Conservation (phyloP, 2,113 vertebrate species). For the Spilogale gracilis region DNA sequence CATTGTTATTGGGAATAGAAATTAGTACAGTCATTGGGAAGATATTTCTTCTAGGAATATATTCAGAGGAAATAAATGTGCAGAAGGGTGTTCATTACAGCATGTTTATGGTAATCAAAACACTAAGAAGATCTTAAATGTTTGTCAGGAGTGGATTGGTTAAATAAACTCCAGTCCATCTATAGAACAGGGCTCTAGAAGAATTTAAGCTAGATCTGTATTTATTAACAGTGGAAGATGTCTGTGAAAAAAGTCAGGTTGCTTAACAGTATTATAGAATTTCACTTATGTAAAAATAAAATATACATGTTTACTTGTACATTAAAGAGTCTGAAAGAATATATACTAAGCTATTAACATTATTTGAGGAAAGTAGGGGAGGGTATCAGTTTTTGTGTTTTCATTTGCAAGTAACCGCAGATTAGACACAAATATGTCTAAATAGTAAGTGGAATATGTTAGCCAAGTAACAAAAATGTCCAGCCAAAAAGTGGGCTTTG, state of each 20-base stretch:
- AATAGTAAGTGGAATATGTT: neutral
- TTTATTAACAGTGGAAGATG: neutral
- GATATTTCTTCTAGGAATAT: neutral
- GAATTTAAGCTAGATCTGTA: neutral
- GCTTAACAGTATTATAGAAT: neutral
- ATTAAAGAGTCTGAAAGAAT: slow-evolving; percentile 11
- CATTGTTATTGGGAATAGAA: slow-evolving; percentile 17
- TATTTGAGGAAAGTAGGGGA: neutral
- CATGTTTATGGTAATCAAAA: neutral
- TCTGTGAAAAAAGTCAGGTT: neutral
- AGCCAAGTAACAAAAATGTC: neutral
- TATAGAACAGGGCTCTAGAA: neutral
- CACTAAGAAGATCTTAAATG: neutral
- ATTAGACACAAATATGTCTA: neutral
- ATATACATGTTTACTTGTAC: neutral
- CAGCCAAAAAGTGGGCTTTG: neutral
- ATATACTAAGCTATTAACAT: neutral
- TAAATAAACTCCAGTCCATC: neutral
- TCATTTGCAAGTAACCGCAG: slow-evolving; percentile 43
- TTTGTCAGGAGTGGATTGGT: neutral
- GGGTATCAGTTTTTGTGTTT: neutral
- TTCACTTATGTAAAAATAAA: slow-evolving; percentile 48
- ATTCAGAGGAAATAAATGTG: slow-evolving; percentile 17
- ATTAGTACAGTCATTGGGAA: neutral
- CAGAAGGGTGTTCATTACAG: neutral